phyloP scores from a whole-genome alignment of 2,113 vertebrate species.

The Formicarius rufipectus region DNA sequence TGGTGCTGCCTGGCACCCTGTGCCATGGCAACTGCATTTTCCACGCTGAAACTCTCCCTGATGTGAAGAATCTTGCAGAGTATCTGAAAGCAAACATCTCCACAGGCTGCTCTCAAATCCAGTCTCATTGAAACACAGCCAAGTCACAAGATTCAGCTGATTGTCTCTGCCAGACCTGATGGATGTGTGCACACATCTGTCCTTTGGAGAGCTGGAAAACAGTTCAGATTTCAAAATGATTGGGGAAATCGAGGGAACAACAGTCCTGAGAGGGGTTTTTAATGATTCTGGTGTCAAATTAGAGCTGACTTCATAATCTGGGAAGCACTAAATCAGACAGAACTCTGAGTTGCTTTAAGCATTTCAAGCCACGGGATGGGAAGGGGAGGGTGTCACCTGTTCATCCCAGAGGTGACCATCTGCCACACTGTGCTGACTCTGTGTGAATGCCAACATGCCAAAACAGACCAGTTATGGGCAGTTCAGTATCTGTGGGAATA shows the following conservation, averaged over 20 bases:
- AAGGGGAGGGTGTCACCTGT: background rate
- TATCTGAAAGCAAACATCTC: constrained; percentile 26
- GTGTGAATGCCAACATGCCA: background rate
- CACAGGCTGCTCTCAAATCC: constrained; percentile 10
- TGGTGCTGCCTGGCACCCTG: background rate
- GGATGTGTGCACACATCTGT: background rate
- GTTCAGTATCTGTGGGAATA: background rate
- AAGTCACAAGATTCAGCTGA: background rate
- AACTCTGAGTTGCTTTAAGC: background rate
- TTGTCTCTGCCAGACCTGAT: constrained; percentile 9
- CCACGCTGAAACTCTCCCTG: background rate
- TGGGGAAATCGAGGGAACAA: background rate
- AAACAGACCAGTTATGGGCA: background rate
- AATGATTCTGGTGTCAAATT: background rate
- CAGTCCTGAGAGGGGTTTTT: background rate
- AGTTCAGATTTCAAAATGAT: background rate
- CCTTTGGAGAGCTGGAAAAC: background rate
- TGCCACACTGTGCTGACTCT: background rate
- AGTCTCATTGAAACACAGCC: background rate
- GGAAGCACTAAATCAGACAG: background rate
- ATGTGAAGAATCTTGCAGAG: background rate
- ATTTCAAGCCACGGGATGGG: background rate
- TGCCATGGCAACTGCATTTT: constrained; percentile 43
- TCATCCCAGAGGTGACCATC: background rate
- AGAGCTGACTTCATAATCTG: background rate